Conservation (phyloP, 2,888 invertebrate genomes). For the Dermolepida albohirtum region DNA sequence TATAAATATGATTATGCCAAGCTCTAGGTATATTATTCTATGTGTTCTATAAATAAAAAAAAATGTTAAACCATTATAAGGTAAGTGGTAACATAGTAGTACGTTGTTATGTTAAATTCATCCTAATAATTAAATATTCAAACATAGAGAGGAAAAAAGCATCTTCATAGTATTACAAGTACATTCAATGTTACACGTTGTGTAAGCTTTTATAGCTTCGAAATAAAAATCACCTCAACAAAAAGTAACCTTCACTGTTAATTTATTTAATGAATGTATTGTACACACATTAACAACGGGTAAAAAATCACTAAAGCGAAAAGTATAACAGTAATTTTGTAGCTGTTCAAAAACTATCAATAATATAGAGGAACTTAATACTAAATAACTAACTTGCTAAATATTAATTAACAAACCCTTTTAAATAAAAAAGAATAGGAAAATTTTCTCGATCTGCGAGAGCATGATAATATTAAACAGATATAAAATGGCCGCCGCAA, state of each 20-base stretch:
- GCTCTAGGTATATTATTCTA: too few species aligned
- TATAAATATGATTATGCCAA: too few species aligned
- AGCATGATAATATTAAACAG: slow-evolving; percentile 28
- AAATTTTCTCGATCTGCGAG: slow-evolving; percentile 6
- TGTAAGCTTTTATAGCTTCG: slow-evolving; percentile 1
- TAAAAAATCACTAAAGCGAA: slow-evolving; percentile 13
- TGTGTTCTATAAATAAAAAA: too few species aligned
- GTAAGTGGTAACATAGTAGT: too few species aligned
- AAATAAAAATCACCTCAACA: slow-evolving; percentile 25
- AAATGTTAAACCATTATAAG: too few species aligned
- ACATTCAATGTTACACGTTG: slow-evolving; percentile 1
- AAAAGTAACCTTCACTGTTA: slow-evolving; percentile 32
- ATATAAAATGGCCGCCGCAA: slow-evolving; percentile 37
- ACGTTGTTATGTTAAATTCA: too few species aligned
- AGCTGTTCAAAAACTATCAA: too few species aligned
- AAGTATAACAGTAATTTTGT: slow-evolving; percentile 1
- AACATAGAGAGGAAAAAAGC: neutral
- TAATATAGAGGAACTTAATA: too few species aligned
- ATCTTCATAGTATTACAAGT: neutral
- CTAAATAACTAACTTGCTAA: too few species aligned
- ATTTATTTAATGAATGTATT: slow-evolving; percentile 34
- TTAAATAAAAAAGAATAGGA: neutral
- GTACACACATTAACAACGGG: slow-evolving; percentile 20
- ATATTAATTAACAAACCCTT: too few species aligned
- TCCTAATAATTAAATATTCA: too few species aligned